Conservation (phyloP, 1,140 invertebrate species). For the Ceratosolen fusciceps region DNA sequence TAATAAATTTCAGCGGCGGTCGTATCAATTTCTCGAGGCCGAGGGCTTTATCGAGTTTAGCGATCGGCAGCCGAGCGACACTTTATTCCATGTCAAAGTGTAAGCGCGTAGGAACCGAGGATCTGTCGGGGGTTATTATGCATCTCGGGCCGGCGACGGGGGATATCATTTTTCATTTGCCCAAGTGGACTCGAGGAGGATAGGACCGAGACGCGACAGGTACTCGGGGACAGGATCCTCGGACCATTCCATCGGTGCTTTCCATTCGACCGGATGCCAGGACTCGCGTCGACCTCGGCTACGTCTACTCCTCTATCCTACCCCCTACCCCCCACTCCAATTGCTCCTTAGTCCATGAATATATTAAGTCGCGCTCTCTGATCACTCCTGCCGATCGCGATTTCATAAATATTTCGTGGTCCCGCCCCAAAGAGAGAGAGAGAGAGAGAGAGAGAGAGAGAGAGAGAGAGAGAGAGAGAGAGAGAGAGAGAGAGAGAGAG, state of each 20-base stretch:
- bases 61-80: background rate
- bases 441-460: too few relatives aligned
- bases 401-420: background rate
- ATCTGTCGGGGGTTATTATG: slow-evolving; percentile 38
- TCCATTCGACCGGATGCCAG: slow-evolving; percentile 48
- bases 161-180: slow-evolving; percentile 50
- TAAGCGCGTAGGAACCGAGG: slow-evolving; percentile 18
- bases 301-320: background rate
- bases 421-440: too few relatives aligned
- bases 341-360: too few relatives aligned
- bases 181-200: slow-evolving; percentile 42
- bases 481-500: background rate
- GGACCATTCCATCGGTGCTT: slow-evolving; percentile 46
- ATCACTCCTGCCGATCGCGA: background rate
- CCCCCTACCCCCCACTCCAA: background rate
- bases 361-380: background rate
- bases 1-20: slow-evolving; percentile 15
- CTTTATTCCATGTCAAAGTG: slow-evolving; percentile 31
- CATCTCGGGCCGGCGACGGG: slow-evolving; percentile 34
- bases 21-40: slow-evolving; percentile 21
- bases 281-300: background rate
- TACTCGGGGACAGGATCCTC: too few relatives aligned
- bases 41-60: slow-evolving; percentile 29
- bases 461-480: background rate
- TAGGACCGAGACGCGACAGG: too few relatives aligned